Base-by-base conservation (phyloP, 1,140 invertebrate species). In the Hyphantria cunea region DNA sequence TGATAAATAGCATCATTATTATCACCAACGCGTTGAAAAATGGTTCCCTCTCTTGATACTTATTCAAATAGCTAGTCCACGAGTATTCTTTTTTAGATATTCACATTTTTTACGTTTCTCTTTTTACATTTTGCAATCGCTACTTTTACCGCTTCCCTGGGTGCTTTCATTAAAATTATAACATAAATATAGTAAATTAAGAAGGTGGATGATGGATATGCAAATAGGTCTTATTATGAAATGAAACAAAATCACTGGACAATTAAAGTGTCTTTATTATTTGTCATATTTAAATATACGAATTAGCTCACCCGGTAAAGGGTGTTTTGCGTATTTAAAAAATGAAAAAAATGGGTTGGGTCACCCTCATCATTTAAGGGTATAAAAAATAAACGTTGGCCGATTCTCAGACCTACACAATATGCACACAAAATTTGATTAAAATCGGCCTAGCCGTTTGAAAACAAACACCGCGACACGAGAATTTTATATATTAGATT, bases 1-100 rank as follows among this genome's bases (percentile, higher is more conserved):
- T 90, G 87, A 90, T 86, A 89, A 89, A 90, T 90, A 82, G 82
- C 82, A 74, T 82, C 79, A 85, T 90, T 90, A 89, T 85, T 84
- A 85, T 88, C 79, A 82, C 83, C 77, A 78, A 74, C 71, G 68
- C 72, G 62, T 75, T 82, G 85, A 88, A 84, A 87, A 89, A 86
- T 86, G 74, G 67, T 75, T 70, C 62, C 49, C 70, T 71, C 75
- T 80, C 78, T 77, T 81, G 64, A 82, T 88, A 82, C 85, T 89
- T 84, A 85, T 87, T 82, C 78, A 83, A 86, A 83, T 85, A 73
- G 75, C 78, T 71, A 66, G 65, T 72, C 69, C 73, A 65, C 73
- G 70, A 79, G 74, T 79, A 78, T 78, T 81, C 65, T 72, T 72
- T 80, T 78, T 73, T 71, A 71, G 63, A 66, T 74, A 63, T 56